Base-by-base conservation (phyloP, 1,140 invertebrate species). In the Panagrolaimus sp. region DNA sequence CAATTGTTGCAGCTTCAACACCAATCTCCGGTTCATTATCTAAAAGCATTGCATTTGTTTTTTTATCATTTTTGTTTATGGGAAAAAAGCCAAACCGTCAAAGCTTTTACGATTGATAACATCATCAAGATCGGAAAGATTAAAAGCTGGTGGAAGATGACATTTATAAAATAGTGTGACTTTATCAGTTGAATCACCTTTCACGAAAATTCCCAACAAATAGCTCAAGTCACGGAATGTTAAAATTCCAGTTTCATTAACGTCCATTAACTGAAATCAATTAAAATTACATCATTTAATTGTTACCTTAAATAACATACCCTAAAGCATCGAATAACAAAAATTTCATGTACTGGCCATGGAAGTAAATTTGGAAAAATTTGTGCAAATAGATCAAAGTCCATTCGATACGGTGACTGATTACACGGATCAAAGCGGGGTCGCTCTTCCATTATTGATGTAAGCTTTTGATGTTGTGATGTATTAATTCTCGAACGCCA, bases 321-420 rank as follows among this genome's bases (percentile, higher is more conserved):
- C 7, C 32, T 38, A 38, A 38, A 38, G 32, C 32, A 38, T 79
- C 91, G 89, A 43, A 91, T 89, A 43, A 91, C 88, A 48, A 94
- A 86, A 26, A 87, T 87, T 78, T 93, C 90, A 0, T 89, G 88
- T 71, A 89, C 89, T 7, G 90, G 90, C 93, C 94, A 96, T 0
- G 92, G 91, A 9, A 91, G 91, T 3, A 96, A 84, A 0, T 89
- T 89, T 4, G 88, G 86, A 83, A 94, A 94, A 66, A 96, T 86
- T 44, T 89, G 89, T 75, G 90, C 88, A 84, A 96, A 96, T 74
- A 94, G 89, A 67, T 93, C 90, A 85, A 90, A 96, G 85, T 95
- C 92, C 8, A 96, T 85, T 83, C 89, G 89, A 78, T 93, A 96
- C 81, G 96, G 93, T 80, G 92, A 75, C 43, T 84, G 83, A 44